Conservation (phyloP, 2,113 vertebrate genomes). For the Sylvietta virens region DNA sequence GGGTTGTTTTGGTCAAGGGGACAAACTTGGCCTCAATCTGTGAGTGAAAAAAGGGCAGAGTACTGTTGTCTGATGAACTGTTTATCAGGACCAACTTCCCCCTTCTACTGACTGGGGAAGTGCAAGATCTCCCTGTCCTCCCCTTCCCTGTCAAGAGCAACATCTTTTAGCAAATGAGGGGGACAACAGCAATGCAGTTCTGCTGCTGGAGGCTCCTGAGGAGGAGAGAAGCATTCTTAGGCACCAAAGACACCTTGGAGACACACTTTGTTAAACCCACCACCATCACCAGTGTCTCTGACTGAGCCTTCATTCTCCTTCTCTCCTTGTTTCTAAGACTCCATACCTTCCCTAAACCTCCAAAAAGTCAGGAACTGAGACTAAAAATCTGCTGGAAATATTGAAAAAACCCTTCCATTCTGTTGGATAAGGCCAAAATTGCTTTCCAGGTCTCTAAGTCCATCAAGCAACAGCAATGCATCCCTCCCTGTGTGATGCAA, state of each 20-base stretch:
- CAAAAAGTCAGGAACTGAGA: background rate
- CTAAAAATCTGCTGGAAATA: background rate
- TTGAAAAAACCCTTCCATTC: background rate
- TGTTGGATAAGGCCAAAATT: background rate
- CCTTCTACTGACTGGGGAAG: background rate
- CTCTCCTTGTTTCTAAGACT: background rate
- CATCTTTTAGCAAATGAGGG: background rate
- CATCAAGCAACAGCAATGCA: background rate
- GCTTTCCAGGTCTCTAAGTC: background rate
- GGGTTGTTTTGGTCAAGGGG: background rate
- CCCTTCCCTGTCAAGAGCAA: background rate
- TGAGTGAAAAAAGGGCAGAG: background rate
- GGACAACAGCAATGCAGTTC: background rate
- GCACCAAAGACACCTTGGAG: background rate
- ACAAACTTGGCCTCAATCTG: background rate
- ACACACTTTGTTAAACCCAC: background rate
- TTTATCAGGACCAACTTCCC: background rate
- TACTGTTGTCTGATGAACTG: background rate
- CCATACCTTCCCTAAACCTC: background rate
- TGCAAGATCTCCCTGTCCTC: background rate
- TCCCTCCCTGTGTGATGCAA: background rate
- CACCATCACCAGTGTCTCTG: background rate
- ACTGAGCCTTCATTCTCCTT: background rate
- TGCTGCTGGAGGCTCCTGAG: background rate
- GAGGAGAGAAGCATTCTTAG: background rate